Evolutionary conservation across 2,888 invertebrate species (phyloP), one percentile per base, ranked within the genome.

Genomic region (Tenthredo mesomela): DNA sequence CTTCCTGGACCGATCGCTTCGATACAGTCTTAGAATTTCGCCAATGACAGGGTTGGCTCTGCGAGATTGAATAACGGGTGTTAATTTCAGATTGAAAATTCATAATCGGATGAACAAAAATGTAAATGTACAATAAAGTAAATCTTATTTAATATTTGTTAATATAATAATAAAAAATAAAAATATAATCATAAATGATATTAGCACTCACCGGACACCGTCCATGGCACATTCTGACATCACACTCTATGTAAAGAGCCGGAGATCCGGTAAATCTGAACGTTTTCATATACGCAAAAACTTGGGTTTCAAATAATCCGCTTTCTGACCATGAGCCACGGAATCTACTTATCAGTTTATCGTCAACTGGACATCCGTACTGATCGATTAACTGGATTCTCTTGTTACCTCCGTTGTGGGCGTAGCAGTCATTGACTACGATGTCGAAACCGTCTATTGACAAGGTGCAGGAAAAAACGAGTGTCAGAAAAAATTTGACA

Each of bases 11-110:
- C 58, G 97, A 97, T 89, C 98, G 95, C 90, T 97, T 97, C 40
- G 95, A 95, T 50, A 97, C 96, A 85, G 95, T 96, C 93, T 98
- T 98, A 88, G 97, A 96, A 91, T 98, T 98, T 86, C 98, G 96
- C 98, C 98, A 98, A 93, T 98, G 98, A 90, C 98, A 98, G 0
- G 98, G 97, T 93, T 98, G 98, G 87, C 97, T 97, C 98, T 98
- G 94, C 47, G 91, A 90, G 65, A 65, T 85, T 84, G 86, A 67
- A 84, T 80, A 73, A 82, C 15, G n/a, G n/a, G n/a, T n/a, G n/a
- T n/a, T n/a, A n/a, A n/a, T n/a, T n/a, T n/a, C n/a, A n/a, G n/a
- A n/a, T n/a, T n/a, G n/a, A n/a, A n/a, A n/a, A n/a, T n/a, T n/a
- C n/a, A n/a, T n/a, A n/a, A n/a, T n/a, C n/a, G n/a, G n/a, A n/a